Evolutionary conservation across 2,113 vertebrate species (phyloP).

Genomic region (Hassar affinis): DNA sequence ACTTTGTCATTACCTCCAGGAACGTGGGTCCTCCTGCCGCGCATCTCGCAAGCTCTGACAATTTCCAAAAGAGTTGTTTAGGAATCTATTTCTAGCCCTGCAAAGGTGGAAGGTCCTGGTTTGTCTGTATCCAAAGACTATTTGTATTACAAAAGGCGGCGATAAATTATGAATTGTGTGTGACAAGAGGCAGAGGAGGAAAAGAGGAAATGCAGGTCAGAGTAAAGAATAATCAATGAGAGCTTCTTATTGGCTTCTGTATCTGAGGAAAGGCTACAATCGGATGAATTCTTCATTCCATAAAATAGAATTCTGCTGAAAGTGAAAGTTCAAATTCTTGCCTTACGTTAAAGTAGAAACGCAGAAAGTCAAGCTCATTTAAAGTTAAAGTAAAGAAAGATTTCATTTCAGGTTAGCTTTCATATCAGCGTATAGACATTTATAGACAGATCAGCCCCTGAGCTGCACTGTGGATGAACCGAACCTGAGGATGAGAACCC

Average conservation of each 20-base stretch:
- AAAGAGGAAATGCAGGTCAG: constrained; percentile 51
- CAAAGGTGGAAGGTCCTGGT: constrained; percentile 69
- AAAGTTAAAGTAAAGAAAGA: background rate
- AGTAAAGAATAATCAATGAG: constrained; percentile 30
- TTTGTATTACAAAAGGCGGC: constrained; percentile 71
- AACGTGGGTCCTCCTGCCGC: constrained; percentile 54
- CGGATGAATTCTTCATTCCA: background rate
- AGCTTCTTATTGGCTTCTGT: background rate
- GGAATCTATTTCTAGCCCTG: constrained; percentile 69
- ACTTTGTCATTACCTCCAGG: constrained; percentile 69
- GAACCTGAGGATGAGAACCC: background rate
- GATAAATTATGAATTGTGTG: constrained; percentile 76
- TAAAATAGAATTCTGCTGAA: background rate
- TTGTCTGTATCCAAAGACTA: constrained; percentile 73
- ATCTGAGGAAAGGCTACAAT: background rate
- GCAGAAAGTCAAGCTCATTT: background rate
- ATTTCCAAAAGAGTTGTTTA: constrained; percentile 64
- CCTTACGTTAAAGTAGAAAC: background rate
- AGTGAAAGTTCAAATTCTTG: background rate
- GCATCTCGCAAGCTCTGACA: constrained; percentile 64
- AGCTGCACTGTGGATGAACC: too few relatives aligned
- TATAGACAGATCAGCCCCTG: background rate
- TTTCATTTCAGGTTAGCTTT: background rate
- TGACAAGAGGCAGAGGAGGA: constrained; percentile 66
- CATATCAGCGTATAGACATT: background rate